Evolutionary conservation across 2,888 invertebrate genomes (phyloP).

Genomic region (Catocala nupta): DNA sequence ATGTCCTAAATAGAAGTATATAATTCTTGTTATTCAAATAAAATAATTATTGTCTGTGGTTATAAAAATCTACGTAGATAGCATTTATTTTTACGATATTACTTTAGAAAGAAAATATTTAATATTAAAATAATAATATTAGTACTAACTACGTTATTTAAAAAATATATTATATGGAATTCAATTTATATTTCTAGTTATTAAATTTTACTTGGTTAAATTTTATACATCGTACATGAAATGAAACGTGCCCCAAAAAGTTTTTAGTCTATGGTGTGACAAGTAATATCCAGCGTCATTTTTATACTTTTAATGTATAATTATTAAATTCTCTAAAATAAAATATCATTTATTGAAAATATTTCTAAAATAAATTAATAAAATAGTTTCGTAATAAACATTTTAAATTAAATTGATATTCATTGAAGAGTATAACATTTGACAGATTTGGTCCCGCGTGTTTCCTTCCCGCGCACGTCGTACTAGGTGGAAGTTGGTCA

Average conservation of each 20-base stretch:
- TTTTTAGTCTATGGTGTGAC: slow-evolving; percentile 53
- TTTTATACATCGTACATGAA: slow-evolving; percentile 24
- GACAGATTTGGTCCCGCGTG: slow-evolving; percentile 83
- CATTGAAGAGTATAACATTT: slow-evolving; percentile 57
- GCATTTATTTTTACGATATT: too few relatives aligned
- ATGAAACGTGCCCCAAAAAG: slow-evolving; percentile 42
- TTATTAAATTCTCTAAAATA: slow-evolving; percentile 6
- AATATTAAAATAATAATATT: too few relatives aligned
- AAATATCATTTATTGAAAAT: slow-evolving; percentile 13
- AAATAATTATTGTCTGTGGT: not conserved
- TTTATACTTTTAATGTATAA: slow-evolving; percentile 37
- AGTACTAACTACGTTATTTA: too few relatives aligned
- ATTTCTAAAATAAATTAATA: slow-evolving; percentile 1
- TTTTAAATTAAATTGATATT: not conserved
- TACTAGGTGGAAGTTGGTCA: slow-evolving; percentile 90
- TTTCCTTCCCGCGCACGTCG: slow-evolving; percentile 91
- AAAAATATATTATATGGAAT: too few relatives aligned
- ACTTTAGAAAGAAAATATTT: too few relatives aligned
- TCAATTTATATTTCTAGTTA: too few relatives aligned
- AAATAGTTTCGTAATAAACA: not conserved
- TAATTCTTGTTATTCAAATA: not conserved
- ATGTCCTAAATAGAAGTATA: too few relatives aligned
- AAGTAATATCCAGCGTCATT: slow-evolving; percentile 51
- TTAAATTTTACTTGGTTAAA: too few relatives aligned
- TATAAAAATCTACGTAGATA: not conserved